Base-by-base conservation (phyloP, 2,888 invertebrate genomes). In the Erpobdella octoculata region DNA sequence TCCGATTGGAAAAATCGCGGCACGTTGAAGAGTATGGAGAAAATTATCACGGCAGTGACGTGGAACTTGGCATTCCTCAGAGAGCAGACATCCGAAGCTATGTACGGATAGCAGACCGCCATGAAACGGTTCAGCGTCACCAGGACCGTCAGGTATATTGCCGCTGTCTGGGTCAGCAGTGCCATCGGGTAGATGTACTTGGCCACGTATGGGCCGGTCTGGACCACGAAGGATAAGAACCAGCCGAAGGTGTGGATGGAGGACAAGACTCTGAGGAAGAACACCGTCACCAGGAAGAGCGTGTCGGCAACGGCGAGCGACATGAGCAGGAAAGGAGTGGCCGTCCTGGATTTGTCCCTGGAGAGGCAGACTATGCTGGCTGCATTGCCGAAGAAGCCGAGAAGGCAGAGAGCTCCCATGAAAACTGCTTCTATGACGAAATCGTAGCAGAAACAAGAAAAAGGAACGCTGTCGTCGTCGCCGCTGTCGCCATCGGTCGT, bases 71-170 rank as follows among this genome's bases (percentile, higher is more conserved):
- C 76, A 35, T 76, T 73, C 31, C 70, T 62, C 25, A 76, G 62
- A 2, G 76, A 77, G 71, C 77, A 77, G 28, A 77, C 41, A 58
- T 73, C 70, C 25, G 73, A 73, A 18, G 75, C 75, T 61, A 75
- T 73, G 69, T 76, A 77, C 4, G 77, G 76, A 5, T 70, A 69
- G 61, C 77, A 77, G 31, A 76, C 76, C 28, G 75, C 72, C 4
- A 75, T 48, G 67, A 73, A 75, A 25, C 77, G 72, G 72, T 77
- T 77, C 25, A 77, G 70, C 2, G 77, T 77, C 25, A 77, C 77
- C 37, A 77, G 74, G 1, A 77, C 61, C 5, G 76, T 76, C 41
- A 77, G 61, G 64, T 76, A 77, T 53, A 77, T 77, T 25, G 77
- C 74, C 1, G 71, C 74, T 2, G 75, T 77, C 67, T 75, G 74